Base-by-base conservation (phyloP, 2,888 invertebrate genomes). In the Troides oblongomaculatus region DNA sequence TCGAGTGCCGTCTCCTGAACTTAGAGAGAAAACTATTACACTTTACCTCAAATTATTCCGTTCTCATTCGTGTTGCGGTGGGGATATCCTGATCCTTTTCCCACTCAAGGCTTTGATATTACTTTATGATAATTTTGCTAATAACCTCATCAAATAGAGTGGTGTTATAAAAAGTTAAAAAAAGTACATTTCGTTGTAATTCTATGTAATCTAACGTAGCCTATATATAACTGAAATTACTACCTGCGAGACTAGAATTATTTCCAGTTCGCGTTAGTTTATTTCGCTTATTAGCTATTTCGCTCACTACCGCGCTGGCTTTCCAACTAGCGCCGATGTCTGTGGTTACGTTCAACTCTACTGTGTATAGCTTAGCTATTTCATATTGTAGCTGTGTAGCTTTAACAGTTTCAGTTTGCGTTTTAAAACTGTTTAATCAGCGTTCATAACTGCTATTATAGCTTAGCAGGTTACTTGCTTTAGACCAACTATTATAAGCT, bases 251-350 rank as follows among this genome's bases (percentile, higher is more conserved):
- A 36, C 64, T 58, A 30, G 65, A 66, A 66, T 66, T 50, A 66
- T 43, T 59, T 23, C 50, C 18, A 62, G 36, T 25, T 46, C 50
- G 50, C 50, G 5, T 62, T 62, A 46, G 62, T 62, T 62, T 62
- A 62, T 58, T 65, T 65, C 57, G 62, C 62, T 63, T 50, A 65
- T 65, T 65, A 65, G 64, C 36, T 60, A 60, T 64, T 64, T 64
- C 53, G 64, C 64, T 64, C 30, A 64, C 53, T 64, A 64, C 25
- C 36, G 53, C 23, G 30, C 62, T 2, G 10, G 58, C 21, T 59
- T 66, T 17, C 46, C 59, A 66, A 60, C 59, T 46, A 25, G 46
- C 46, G 65, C 58, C 58, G 30, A 66, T 60, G 59, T 60, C 59
- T 59, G 57, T 57, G 64, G 59, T 59, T 59, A 50, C 65, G 64